Evolutionary conservation across 2,888 invertebrate species (phyloP), one percentile per base, ranked within the genome.

Genomic region (Formica aserva): DNA sequence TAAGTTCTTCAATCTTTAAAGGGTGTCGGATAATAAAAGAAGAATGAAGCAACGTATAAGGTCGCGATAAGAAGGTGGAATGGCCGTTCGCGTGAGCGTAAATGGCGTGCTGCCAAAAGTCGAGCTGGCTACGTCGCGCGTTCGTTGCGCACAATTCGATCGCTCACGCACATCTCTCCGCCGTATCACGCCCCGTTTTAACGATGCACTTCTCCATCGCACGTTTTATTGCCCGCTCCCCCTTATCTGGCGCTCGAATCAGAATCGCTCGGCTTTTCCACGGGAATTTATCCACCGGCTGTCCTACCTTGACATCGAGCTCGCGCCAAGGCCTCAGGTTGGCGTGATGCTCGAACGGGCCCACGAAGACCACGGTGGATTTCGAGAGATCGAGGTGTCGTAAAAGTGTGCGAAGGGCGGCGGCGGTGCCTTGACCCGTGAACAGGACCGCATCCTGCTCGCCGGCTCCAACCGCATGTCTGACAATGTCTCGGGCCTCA

Each of bases 301-400:
- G 80, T 55, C 91, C 85, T 95, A 98, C 98, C 96, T 97, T 96
- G 87, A 97, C 97, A 41, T 97, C 97, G 78, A 96, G 96, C 93
- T 98, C 98, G 89, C 97, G 96, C 98, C 98, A 98, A 35, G 98
- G 97, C 78, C 97, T 96, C 63, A 98, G 95, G 94, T 97, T 97
- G 81, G 97, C 97, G 93, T 97, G 97, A 92, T 97, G 97, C 93
- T 97, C 97, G 93, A 96, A 97, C 8, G 97, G 96, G n/a, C 98
- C 98, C 63, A 97, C 97, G 94, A 98, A 97, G 38, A 98, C 96
- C 26, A 97, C 95, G 78, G 97, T 96, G 35, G 96, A 96, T 74
- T 95, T 95, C 77, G 95, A 95, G 63, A 98, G 96, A 89, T 97
- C 95, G 89, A 98, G 95, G 29, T 97, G 97, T 89, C 97, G 96